A percentile compares a stretch with the other conserved stretches of the same genome.
Evolutionary conservation across 2,113 vertebrate genomes (phyloP).

Genomic region (Cinclus cinclus): DNA sequence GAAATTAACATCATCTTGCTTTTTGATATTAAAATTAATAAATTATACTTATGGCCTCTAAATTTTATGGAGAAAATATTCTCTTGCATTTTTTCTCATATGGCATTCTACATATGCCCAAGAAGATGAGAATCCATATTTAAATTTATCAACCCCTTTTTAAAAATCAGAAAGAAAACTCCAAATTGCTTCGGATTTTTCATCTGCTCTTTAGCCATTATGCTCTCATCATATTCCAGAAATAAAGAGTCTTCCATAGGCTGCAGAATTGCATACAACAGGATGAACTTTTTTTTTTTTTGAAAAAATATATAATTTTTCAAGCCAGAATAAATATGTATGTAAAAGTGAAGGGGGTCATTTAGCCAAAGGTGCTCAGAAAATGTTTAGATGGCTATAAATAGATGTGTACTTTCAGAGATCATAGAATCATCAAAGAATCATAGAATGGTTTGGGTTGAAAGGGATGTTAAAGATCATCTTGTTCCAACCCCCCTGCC

Average conservation of each 20-base stretch:
- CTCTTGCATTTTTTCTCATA: not conserved
- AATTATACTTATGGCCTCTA: not conserved
- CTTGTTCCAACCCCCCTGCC: rapidly evolving
- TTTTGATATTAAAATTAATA: not conserved
- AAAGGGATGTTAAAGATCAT: not conserved
- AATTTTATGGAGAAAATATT: not conserved
- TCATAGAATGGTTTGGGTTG: not conserved
- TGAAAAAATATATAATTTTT: not conserved
- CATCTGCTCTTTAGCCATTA: not conserved
- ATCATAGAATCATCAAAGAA: not conserved
- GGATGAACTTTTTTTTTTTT: not conserved
- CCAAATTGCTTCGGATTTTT: not conserved
- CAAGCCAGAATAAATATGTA: not conserved
- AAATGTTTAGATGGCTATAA: not conserved
- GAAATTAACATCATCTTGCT: not conserved
- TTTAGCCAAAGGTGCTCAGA: not conserved
- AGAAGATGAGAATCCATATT: not conserved
- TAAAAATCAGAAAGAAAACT: not conserved
- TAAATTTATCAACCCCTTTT: not conserved
- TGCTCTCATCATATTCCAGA: not conserved
- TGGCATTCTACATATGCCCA: not conserved
- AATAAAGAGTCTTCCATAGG: not conserved
- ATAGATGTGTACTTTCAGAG: not conserved
- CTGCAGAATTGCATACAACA: not conserved
- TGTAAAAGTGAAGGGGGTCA: not conserved